Base-by-base conservation (phyloP, 2,888 invertebrate genomes). In the Drosophila borborema region DNA sequence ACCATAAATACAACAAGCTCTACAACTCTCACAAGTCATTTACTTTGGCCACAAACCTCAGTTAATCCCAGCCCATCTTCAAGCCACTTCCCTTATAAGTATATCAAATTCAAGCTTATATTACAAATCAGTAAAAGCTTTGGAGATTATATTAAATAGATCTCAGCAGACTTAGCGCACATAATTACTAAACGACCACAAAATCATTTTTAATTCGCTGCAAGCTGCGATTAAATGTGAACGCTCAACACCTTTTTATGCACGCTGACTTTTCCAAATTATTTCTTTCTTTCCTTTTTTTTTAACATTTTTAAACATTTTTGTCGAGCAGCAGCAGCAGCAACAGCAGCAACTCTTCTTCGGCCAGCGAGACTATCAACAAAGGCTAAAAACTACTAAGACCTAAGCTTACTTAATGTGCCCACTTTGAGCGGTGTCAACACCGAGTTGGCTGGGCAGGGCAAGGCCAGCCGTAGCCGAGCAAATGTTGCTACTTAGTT, bases 391-490 rank as follows among this genome's bases (percentile, higher is more conserved):
- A 87, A 85, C 84, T 86, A 82, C 77, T 81, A 89, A 90, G 89
- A 88, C 88, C 81, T 89, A 88, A 88, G 87, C 87, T 89, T 86
- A 87, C 86, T 90, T 90, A 90, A 88, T 90, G 90, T 86, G 80
- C 77, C 84, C 89, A 84, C 90, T 88, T 84, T 79, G 81, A 81
- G 76, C 75, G 86, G 77, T 72, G 82, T 84, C 82, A 84, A 86
- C 87, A 83, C 71, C 59, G 61, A 64, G 79, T 58, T 67, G 62
- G 38, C 62, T 51, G 73, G 18, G 72, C 41, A 31, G 51, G 16
- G 72, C 41, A 31, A 46, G 16, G 40, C 28, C 31, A 18, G 43
- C 40, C 58, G 46, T 58, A 23, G 23, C 46, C 41, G 67, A 64
- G 68, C 65, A 72, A 77, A 80, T 77, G 81, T 62, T 72, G 81